phyloP scores from a whole-genome alignment of 37 sponge, comb jelly and placozoan species.

The Oscarella lobularis region DNA sequence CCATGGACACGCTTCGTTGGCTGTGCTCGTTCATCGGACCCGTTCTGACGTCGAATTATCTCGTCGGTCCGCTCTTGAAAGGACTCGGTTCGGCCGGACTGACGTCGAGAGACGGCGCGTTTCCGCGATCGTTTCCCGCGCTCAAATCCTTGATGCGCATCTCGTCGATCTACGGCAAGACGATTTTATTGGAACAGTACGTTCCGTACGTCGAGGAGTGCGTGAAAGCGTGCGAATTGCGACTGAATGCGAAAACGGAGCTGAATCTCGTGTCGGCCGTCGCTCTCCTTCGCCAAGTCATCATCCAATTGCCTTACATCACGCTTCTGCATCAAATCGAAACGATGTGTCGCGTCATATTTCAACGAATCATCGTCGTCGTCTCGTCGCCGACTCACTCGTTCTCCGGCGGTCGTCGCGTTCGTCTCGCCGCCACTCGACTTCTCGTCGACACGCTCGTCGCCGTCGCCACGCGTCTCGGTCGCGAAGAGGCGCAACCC shows the following conservation, averaged over 20 bases:
- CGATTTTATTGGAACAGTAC: not conserved
- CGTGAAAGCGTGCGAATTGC: not conserved
- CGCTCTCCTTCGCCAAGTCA: not conserved
- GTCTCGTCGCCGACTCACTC: conserved; percentile 38
- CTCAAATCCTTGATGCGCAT: not conserved
- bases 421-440: conserved; percentile 36
- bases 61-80: conserved; percentile 28
- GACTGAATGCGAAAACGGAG: not conserved
- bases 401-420: conserved; percentile 47
- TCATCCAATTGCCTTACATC: not conserved
- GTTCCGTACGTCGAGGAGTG: not conserved
- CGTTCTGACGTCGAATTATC: conserved; percentile 43
- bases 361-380: conserved; percentile 32
- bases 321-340: not conserved
- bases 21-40: conserved; percentile 55
- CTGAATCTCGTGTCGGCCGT: not conserved
- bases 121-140: too few species aligned
- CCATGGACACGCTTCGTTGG: conserved; percentile 53
- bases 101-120: too few species aligned
- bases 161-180: not conserved
- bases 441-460: conserved; percentile 32
- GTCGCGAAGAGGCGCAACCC: conserved; percentile 9
- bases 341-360: not conserved
- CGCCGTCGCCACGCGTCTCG: conserved; percentile 15
- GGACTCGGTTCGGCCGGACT: too few species aligned